Percentiles rank a stretch among this genome's conserved stretches.
Conservation (phyloP, 2,113 vertebrate species). For the Leptobrachium leishanense region DNA sequence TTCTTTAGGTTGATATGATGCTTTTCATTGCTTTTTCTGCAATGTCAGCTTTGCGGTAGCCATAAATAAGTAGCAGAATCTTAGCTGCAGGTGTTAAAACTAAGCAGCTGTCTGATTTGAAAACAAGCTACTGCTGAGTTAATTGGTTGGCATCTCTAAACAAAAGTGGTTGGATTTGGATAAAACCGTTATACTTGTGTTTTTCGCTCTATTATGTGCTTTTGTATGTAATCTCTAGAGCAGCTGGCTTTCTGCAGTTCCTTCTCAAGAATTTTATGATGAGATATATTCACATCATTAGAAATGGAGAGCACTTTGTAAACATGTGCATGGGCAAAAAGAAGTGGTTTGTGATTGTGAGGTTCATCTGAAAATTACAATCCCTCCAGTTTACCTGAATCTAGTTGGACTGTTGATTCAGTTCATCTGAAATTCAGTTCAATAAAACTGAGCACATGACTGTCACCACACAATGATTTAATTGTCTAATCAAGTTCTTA, state of each 20-base stretch:
- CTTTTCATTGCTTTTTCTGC: conserved; percentile 17
- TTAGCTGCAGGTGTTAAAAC: conserved; percentile 37
- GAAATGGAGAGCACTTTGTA: conserved; percentile 3
- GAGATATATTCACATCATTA: background rate
- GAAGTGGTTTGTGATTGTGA: no score
- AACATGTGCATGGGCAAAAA: no score
- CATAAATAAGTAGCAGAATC: conserved; percentile 21
- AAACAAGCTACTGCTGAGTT: conserved; percentile 29
- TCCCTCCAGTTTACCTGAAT: no score
- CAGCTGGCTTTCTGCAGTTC: conserved; percentile 14
- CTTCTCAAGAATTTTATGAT: background rate
- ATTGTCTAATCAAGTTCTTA: no score
- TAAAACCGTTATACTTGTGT: background rate
- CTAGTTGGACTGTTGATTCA: no score
- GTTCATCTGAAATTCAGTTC: no score
- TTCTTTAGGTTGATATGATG: background rate
- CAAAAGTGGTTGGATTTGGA: conserved; percentile 27
- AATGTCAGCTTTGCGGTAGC: conserved; percentile 24
- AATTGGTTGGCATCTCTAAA: conserved; percentile 44
- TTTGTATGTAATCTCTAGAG: conserved; percentile 23
- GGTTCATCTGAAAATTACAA: no score
- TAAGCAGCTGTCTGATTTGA: conserved; percentile 22
- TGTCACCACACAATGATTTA: no score
- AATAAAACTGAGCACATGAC: no score
- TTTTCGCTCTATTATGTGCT: conserved; percentile 24